Evolutionary conservation across 2,113 vertebrate genomes (phyloP), one percentile per base, ranked within the genome.

Genomic region (Chlamydotis undulata): DNA sequence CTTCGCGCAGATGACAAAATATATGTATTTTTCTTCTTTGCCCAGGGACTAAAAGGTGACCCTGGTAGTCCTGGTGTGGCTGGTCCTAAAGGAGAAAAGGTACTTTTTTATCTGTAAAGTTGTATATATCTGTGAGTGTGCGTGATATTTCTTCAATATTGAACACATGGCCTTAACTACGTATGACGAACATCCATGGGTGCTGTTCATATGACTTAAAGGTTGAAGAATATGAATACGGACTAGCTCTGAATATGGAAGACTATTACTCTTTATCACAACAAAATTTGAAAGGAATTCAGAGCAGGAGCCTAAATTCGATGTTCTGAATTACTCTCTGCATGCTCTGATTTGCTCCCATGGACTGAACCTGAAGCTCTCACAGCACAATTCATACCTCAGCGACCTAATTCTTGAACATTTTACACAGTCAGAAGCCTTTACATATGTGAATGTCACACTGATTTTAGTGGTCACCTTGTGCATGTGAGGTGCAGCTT

Each of bases 31-130:
- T 61, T 97, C 75, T 96, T 96, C 88, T 97, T 97, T 97, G 24
- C 80, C 65, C 91, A 99, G 99, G 99, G 99, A 97, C 96, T 98
- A 57, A 98, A 98, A 98, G 99, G 99, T 94, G 98, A 99, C 96
- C 93, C 96, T 89, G 99, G 99, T 83, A 96, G 94, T 97, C 95
- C 75, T 91, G 99, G 99, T 96, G 90, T 92, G 70, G 61, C 94
- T 92, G 98, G 99, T 91, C 97, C 96, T 8, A 99, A 98, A 98
- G 99, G 99, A 98, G 98, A 98, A 97, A 99, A 99, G 99, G 99
- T 99, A 98, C 96, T 47, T 83, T 70, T 89, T 76, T 2, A 16
- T 55, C 31, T 68, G 1, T 70, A 13, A n/a, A 60, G 6, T 60
- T 77, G 19, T 67, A 37, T 56, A 3, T 55, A 2, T 61, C 22